Evolutionary conservation across 2,113 vertebrate species (phyloP).

Genomic region (Panurus biarmicus): DNA sequence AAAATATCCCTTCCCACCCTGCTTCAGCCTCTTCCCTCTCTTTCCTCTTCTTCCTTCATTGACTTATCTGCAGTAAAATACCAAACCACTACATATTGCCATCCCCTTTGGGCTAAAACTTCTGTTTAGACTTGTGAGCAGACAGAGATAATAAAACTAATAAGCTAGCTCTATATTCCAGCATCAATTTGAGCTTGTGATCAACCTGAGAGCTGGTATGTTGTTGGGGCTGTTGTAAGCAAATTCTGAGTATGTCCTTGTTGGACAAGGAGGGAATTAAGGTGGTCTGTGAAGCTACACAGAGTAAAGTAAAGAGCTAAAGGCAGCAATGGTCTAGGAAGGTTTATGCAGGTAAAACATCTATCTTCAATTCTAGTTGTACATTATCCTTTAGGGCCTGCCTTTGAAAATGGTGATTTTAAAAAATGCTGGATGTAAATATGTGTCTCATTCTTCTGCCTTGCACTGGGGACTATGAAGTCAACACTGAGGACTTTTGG

Average conservation of each 20-base stretch:
- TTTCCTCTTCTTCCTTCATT: background rate
- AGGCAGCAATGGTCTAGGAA: background rate
- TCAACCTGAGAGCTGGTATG: background rate
- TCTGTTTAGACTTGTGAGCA: background rate
- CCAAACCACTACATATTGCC: background rate
- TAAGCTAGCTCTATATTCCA: background rate
- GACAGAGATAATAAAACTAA: background rate
- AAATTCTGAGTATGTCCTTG: background rate
- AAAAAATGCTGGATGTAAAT: background rate
- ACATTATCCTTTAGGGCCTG: background rate
- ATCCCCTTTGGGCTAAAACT: background rate
- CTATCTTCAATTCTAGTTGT: background rate
- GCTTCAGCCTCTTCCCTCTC: background rate
- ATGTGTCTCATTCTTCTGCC: background rate
- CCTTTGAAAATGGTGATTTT: background rate
- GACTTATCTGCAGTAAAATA: background rate
- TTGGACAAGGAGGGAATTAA: background rate
- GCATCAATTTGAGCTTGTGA: background rate
- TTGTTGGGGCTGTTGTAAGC: background rate
- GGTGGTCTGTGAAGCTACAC: background rate
- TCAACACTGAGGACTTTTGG: background rate
- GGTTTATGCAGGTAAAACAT: background rate
- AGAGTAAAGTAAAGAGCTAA: background rate
- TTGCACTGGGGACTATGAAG: background rate
- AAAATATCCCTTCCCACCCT: background rate